Percentiles rank a stretch among this genome's conserved stretches.
Conservation (phyloP, 1,140 invertebrate species). For the Zophobas atratus region DNA sequence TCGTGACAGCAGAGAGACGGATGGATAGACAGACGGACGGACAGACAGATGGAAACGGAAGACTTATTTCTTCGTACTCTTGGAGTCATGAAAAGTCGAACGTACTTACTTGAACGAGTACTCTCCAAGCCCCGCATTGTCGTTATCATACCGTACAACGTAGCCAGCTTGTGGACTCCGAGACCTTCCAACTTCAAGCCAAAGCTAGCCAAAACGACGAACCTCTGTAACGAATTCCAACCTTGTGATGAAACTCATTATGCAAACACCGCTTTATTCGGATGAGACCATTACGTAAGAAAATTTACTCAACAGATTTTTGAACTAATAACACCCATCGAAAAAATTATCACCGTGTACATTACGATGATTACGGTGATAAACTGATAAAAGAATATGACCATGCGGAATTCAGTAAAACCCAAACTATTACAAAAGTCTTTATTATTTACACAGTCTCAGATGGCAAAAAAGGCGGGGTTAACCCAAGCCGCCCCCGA, state of each 20-base stretch:
- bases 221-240: background rate
- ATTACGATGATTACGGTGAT: slow-evolving; percentile 8
- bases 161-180: slow-evolving; percentile 69
- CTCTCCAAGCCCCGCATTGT: background rate
- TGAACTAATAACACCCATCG: no score
- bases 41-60: no score
- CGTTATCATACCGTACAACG: slow-evolving; percentile 57
- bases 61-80: no score
- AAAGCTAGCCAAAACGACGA: slow-evolving; percentile 2
- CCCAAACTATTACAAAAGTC: no score
- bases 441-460: no score
- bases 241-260: background rate
- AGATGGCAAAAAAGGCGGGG: no score
- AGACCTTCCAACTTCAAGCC: slow-evolving; percentile 69
- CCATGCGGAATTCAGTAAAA: no score
- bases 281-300: background rate
- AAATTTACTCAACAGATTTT: no score
- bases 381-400: background rate
- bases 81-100: no score
- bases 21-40: no score
- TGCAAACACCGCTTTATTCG: background rate
- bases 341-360: background rate
- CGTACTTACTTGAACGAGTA: background rate
- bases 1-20: no score
- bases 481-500: no score